Evolutionary conservation across 2,888 invertebrate genomes (phyloP).

Genomic region (Neoascia interrupta): DNA sequence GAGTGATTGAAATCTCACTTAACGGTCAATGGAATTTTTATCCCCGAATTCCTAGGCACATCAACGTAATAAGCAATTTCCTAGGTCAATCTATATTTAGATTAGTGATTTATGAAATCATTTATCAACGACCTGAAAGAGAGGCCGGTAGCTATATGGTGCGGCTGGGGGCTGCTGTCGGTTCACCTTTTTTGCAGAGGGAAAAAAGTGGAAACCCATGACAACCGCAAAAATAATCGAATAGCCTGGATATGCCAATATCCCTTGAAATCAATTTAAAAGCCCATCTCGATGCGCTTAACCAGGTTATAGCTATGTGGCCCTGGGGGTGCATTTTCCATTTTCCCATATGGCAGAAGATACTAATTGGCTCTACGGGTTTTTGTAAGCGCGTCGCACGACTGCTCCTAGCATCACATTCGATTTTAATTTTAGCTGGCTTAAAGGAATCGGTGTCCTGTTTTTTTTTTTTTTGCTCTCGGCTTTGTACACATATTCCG

Average conservation of each 20-base stretch:
- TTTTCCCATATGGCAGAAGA: constrained; percentile 9
- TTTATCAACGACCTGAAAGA: no score
- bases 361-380: constrained; percentile 35
- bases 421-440: constrained; percentile 51
- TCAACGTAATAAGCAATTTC: constrained; percentile 43
- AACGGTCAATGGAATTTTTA: constrained; percentile 27
- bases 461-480: not conserved
- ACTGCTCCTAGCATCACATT: constrained; percentile 20
- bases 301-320: constrained; percentile 13
- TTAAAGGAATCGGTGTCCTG: constrained; percentile 4
- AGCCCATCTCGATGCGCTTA: constrained; percentile 37
- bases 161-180: no score
- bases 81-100: constrained; percentile 18
- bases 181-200: no score
- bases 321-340: constrained; percentile 1
- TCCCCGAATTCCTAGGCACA: constrained; percentile 3
- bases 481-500: constrained; percentile 13
- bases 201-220: not conserved
- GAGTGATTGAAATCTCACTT: constrained; percentile 53
- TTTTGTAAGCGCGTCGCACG: constrained; percentile 4
- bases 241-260: constrained; percentile 11
- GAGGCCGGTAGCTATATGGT: no score
- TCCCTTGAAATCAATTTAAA: constrained; percentile 45
- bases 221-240: constrained; percentile 21
- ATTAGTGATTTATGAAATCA: constrained; percentile 30